These are phyloP conservation scores for Limosa lapponica DNA, from an alignment of 2,797 vertebrate species.

Conservation along the genomic window DNA sequence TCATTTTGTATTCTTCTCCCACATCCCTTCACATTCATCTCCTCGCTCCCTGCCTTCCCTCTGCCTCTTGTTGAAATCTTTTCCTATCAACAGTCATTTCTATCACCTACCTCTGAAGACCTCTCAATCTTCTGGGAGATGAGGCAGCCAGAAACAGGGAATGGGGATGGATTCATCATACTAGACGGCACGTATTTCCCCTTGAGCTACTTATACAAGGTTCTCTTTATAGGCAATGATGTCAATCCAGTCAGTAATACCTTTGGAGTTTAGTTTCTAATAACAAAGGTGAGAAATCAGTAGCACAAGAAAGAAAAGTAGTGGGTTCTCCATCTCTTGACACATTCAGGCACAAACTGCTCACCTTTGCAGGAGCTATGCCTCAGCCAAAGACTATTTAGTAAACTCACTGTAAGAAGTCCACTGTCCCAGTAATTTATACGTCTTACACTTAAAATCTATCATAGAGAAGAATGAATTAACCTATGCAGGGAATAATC, in stretches of 20 bases:
- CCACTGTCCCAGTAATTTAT: neutral
- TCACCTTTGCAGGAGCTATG: neutral
- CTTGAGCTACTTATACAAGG: neutral
- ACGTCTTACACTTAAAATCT: neutral
- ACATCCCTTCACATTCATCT: neutral
- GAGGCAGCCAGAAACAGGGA: neutral
- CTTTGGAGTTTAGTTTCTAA: neutral
- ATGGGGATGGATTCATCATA: neutral
- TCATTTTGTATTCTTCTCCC: neutral
- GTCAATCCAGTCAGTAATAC: neutral
- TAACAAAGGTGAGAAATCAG: neutral
- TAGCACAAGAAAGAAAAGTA: neutral
- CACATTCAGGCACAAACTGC: neutral
- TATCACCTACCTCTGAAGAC: neutral
- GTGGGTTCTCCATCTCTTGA: neutral
- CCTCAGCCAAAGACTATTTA: neutral
- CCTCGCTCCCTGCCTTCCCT: neutral
- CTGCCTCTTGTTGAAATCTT: neutral
- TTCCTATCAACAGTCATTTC: neutral
- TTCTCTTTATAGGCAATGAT: neutral
- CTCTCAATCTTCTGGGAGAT: neutral
- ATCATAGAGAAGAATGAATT: neutral
- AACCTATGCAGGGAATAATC: neutral
- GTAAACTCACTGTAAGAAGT: neutral
- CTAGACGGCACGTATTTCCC: accelerated